These are phyloP conservation scores for Pyxicephalus adspersus DNA, from an alignment of 2,113 vertebrate genomes.

Conservation along the genomic window DNA sequence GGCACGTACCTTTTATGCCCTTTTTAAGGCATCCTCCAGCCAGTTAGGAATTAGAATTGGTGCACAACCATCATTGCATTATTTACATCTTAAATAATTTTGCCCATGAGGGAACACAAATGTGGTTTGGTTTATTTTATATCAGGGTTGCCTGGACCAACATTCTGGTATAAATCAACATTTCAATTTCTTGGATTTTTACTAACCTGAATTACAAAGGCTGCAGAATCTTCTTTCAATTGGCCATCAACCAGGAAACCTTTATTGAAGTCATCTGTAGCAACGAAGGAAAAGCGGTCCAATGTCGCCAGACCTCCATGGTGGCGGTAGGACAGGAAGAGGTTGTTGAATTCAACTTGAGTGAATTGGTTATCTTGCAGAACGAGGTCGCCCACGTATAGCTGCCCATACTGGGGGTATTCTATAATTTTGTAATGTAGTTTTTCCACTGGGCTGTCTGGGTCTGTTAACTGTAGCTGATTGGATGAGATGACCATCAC, in stretches of 20 bases:
- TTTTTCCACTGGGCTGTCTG: conserved; percentile 64
- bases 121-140: too few relatives aligned
- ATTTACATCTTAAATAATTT: too few relatives aligned
- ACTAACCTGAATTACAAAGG: conserved; percentile 71
- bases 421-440: conserved; percentile 67
- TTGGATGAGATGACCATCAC: conserved; percentile 59
- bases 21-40: too few relatives aligned
- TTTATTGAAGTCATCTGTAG: conserved; percentile 66
- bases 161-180: neutral
- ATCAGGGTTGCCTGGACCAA: too few relatives aligned
- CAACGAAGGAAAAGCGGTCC: conserved; percentile 71
- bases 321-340: conserved; percentile 69
- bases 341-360: conserved; percentile 69
- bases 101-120: too few relatives aligned
- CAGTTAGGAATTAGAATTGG: too few relatives aligned
- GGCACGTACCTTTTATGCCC: too few relatives aligned
- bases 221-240: conserved; percentile 64
- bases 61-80: too few relatives aligned
- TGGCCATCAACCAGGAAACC: conserved; percentile 73
- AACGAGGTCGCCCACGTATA: conserved; percentile 64
- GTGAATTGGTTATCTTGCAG: conserved; percentile 61
- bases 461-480: conserved; percentile 69
- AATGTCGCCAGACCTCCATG: conserved; percentile 51
- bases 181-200: neutral
- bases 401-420: conserved; percentile 63